A percentile compares a stretch with the other conserved stretches of the same genome.
These are phyloP conservation scores for Spisula solida DNA, from an alignment of 2,888 invertebrate genomes.

Conservation along the genomic window DNA sequence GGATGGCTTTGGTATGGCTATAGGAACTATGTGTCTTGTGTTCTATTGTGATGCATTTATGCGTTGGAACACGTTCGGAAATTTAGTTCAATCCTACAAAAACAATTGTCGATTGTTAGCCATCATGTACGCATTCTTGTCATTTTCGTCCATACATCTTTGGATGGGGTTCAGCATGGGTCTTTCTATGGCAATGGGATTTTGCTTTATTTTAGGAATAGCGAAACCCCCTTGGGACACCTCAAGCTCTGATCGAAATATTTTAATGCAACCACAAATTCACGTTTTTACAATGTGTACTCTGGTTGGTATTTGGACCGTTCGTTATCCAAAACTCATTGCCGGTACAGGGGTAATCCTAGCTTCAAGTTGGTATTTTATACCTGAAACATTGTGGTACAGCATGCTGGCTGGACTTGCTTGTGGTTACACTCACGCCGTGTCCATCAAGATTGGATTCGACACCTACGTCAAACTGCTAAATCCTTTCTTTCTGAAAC, in stretches of 20 bases:
- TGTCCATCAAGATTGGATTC: constrained; percentile 66
- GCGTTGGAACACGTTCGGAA: constrained; percentile 60
- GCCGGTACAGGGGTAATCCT: constrained; percentile 35
- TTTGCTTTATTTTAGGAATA: constrained; percentile 66
- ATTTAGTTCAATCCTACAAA: constrained; percentile 35
- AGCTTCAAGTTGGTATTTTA: constrained; percentile 36
- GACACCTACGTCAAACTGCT: constrained; percentile 62
- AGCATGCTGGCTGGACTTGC: constrained; percentile 58
- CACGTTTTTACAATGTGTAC: constrained; percentile 58
- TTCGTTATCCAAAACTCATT: constrained; percentile 46
- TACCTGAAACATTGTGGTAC: constrained; percentile 49
- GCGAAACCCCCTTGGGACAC: constrained; percentile 51
- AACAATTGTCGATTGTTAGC: constrained; percentile 35
- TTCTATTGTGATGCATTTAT: constrained; percentile 63
- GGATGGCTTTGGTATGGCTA: constrained; percentile 73
- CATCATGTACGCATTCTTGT: constrained; percentile 52
- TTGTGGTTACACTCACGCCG: constrained; percentile 64
- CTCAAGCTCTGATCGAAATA: background rate
- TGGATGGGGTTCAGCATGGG: constrained; percentile 67
- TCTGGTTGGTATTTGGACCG: constrained; percentile 59
- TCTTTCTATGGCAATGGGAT: constrained; percentile 68
- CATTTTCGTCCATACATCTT: constrained; percentile 56
- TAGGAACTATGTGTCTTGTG: constrained; percentile 67
- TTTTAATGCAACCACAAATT: constrained; percentile 48
- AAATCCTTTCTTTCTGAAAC: constrained; percentile 59